These are phyloP conservation scores for Julus scandinavius DNA, from an alignment of 2,888 invertebrate genomes.

Conservation along the genomic window DNA sequence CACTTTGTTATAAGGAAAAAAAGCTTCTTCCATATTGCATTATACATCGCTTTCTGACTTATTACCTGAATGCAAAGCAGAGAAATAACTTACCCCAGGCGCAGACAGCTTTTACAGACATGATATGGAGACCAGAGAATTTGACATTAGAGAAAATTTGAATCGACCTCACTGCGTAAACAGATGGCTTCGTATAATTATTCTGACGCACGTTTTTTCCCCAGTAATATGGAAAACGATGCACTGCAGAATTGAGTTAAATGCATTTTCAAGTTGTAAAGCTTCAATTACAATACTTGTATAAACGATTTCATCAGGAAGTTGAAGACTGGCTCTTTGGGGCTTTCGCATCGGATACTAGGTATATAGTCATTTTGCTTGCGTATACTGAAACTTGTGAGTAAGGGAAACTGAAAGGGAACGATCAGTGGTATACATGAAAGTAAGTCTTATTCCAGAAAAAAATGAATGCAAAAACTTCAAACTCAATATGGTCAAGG, in stretches of 20 bases:
- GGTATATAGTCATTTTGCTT: too few species aligned
- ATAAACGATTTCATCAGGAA: background rate
- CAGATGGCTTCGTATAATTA: background rate
- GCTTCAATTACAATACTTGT: background rate
- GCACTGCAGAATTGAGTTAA: background rate
- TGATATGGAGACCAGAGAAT: background rate
- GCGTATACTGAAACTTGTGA: too few species aligned
- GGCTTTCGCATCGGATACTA: background rate
- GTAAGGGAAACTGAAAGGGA: too few species aligned
- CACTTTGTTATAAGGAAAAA: background rate
- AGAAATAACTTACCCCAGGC: background rate
- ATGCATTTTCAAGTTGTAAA: background rate
- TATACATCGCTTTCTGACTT: background rate
- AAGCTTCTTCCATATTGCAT: background rate
- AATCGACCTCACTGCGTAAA: background rate
- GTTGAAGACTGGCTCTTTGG: background rate
- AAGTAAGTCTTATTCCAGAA: too few species aligned
- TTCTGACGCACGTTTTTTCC: background rate
- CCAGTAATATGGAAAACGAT: conserved; percentile 3
- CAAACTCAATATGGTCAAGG: too few species aligned
- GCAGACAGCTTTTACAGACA: conserved; percentile 17
- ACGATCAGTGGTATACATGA: too few species aligned
- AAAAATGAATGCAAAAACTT: too few species aligned
- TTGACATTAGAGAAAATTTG: background rate
- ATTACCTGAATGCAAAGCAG: conserved; percentile 7